These are phyloP conservation scores for Alexandromys oeconomus DNA, from an alignment of 2,797 vertebrate genomes.

Conservation along the genomic window DNA sequence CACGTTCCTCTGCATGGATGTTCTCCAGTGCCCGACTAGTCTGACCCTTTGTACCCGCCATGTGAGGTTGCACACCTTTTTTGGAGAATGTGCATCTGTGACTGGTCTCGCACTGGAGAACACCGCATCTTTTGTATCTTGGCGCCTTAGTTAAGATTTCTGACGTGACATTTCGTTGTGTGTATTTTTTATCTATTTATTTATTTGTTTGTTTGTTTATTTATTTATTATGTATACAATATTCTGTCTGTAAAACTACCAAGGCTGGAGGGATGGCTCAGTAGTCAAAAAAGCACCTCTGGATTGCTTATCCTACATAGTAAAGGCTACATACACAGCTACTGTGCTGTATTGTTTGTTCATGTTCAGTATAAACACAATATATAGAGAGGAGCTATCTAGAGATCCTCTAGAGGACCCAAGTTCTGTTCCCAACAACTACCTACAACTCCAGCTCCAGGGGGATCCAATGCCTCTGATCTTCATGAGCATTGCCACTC, in stretches of 20 bases:
- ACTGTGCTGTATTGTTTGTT: too few relatives aligned
- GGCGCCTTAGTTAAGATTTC: conserved; percentile 26
- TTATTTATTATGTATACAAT: too few relatives aligned
- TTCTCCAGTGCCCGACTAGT: background rate
- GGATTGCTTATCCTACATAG: too few relatives aligned
- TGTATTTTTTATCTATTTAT: too few relatives aligned
- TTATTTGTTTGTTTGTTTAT: too few relatives aligned
- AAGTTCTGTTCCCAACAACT: background rate
- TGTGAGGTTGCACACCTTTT: background rate
- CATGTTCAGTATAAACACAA: too few relatives aligned
- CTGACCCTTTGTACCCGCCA: background rate
- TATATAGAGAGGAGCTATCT: too few relatives aligned
- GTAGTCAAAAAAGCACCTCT: background rate
- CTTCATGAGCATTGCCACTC: too few relatives aligned
- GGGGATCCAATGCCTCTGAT: background rate
- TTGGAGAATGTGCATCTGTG: background rate
- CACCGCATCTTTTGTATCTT: background rate
- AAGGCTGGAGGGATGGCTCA: background rate
- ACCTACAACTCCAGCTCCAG: background rate
- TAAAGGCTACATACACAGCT: too few relatives aligned
- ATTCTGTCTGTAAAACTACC: background rate
- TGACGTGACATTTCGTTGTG: background rate
- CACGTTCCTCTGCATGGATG: background rate
- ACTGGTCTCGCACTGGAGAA: background rate
- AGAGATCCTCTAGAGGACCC: background rate